Conservation (phyloP, 1,140 invertebrate species). For the Musca vetustissima region DNA sequence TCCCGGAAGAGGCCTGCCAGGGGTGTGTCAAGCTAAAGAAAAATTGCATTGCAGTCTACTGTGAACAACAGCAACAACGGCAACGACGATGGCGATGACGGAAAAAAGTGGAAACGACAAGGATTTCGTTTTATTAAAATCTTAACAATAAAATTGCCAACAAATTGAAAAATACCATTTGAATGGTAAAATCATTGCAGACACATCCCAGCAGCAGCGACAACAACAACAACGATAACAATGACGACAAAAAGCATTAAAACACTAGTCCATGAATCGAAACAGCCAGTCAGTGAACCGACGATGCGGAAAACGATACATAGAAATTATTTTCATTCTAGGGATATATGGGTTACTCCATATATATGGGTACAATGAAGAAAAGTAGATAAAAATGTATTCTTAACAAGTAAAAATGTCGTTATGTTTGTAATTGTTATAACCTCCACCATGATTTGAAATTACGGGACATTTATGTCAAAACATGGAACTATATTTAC, state of each 20-base stretch:
- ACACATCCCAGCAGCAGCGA: background rate
- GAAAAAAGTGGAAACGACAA: background rate
- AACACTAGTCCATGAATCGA: background rate
- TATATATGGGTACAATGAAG: too few relatives aligned
- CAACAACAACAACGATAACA: background rate
- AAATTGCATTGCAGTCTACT: background rate
- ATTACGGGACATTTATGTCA: too few relatives aligned
- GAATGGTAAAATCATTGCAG: conserved; percentile 5
- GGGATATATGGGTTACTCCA: too few relatives aligned
- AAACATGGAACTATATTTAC: too few relatives aligned
- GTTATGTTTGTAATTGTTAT: too few relatives aligned
- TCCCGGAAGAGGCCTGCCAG: too few relatives aligned
- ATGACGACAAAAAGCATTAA: background rate
- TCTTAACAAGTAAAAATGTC: too few relatives aligned
- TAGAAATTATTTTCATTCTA: too few relatives aligned
- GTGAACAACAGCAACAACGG: background rate
- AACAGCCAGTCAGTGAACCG: too few relatives aligned
- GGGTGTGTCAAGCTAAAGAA: background rate
- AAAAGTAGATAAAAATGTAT: too few relatives aligned
- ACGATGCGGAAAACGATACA: too few relatives aligned
- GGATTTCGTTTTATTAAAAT: conserved; percentile 20
- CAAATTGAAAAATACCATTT: conserved; percentile 20
- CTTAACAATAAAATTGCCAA: conserved; percentile 23
- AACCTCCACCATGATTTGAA: too few relatives aligned
- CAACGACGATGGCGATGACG: background rate